These are phyloP conservation scores for Harpagoxenus sublaevis DNA, from an alignment of 2,888 invertebrate genomes.

Conservation along the genomic window DNA sequence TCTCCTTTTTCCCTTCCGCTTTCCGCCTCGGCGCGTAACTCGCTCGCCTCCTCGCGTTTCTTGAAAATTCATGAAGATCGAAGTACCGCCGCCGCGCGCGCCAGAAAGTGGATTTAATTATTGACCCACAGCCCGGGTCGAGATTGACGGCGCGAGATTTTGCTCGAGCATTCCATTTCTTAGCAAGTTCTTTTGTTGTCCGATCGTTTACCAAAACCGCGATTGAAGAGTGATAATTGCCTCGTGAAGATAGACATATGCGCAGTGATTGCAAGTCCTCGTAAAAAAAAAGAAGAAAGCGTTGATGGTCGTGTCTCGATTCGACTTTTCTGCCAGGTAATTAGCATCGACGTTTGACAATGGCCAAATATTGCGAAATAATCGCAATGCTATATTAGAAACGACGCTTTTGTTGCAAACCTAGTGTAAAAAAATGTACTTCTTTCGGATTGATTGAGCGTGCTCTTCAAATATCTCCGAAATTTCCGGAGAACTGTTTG, in stretches of 20 bases:
- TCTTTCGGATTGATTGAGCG: not conserved
- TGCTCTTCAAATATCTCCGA: not conserved
- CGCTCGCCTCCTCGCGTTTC: constrained; percentile 31
- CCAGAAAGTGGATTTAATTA: constrained; percentile 69
- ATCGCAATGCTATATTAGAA: constrained; percentile 6
- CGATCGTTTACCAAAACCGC: constrained; percentile 14
- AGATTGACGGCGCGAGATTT: constrained; percentile 13
- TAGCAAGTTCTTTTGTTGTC: not conserved
- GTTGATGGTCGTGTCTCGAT: constrained; percentile 41
- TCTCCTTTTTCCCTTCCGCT: constrained; percentile 37
- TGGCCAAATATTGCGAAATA: constrained; percentile 27
- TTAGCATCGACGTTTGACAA: constrained; percentile 15
- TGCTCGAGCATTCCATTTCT: not conserved
- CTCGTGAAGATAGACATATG: constrained; percentile 4
- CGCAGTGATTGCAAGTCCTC: constrained; percentile 21
- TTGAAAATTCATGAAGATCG: constrained; percentile 71
- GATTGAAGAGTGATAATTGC: constrained; percentile 58
- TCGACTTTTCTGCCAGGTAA: constrained; percentile 43
- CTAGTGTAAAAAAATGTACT: not conserved
- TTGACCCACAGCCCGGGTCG: constrained; percentile 54
- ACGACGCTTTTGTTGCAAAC: not conserved
- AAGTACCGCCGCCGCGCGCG: constrained; percentile 45
- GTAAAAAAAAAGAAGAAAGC: constrained; percentile 17
- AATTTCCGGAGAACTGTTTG: not conserved
- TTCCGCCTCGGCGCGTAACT: constrained; percentile 52